Percentiles rank a stretch among this genome's conserved stretches.
Evolutionary conservation across 2,797 vertebrate genomes (phyloP).

Genomic region (Arctocebus calabarensis): DNA sequence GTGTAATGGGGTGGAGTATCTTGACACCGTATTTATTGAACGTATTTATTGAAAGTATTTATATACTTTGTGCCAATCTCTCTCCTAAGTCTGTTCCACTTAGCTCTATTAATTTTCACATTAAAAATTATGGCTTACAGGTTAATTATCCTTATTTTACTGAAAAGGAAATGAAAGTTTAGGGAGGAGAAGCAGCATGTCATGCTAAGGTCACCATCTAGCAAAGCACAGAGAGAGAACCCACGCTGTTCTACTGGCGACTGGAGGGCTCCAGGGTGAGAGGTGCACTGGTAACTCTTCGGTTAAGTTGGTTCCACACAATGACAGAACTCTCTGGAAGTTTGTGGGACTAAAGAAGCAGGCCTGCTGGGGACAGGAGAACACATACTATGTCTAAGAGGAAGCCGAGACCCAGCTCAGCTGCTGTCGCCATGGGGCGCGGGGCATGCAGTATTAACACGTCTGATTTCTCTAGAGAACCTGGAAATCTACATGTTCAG

Average conservation of each 20-base stretch:
- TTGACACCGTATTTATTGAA: background rate
- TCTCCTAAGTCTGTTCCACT: background rate
- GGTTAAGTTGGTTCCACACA: background rate
- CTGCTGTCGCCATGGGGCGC: rapidly evolving
- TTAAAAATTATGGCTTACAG: background rate
- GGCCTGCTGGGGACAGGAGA: too few relatives aligned
- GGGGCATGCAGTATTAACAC: rapidly evolving
- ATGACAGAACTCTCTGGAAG: background rate
- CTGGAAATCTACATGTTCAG: background rate
- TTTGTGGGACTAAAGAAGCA: background rate
- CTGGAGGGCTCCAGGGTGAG: background rate
- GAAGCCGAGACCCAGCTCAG: background rate
- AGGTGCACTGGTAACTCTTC: background rate
- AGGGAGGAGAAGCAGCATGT: background rate
- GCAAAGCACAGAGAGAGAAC: background rate
- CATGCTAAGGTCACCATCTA: background rate
- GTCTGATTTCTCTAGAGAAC: background rate
- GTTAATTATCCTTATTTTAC: background rate
- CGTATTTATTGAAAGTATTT: background rate
- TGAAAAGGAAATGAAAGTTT: background rate
- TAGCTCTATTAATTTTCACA: background rate
- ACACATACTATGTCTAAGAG: rapidly evolving
- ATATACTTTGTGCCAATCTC: background rate
- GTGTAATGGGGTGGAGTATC: background rate
- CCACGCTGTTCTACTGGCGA: background rate